A percentile compares a stretch with the other conserved stretches of the same genome.
Evolutionary conservation across 2,797 vertebrate genomes (phyloP).

Genomic region (Perodicticus potto): DNA sequence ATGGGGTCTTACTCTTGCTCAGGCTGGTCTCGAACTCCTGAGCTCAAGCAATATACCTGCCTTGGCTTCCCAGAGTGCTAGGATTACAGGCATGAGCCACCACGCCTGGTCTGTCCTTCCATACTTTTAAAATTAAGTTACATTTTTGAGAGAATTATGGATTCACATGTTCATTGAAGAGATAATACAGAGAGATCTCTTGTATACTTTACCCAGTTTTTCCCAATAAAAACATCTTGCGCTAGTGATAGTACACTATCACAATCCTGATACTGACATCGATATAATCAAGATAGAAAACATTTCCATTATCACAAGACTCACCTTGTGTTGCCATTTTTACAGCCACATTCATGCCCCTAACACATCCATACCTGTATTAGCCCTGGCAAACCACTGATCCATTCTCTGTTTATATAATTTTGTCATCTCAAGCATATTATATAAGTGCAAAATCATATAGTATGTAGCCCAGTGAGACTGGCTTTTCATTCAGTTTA

Average conservation of each 20-base stretch:
- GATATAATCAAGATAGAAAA: not conserved
- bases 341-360: not conserved
- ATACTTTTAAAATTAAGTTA: not conserved
- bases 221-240: not conserved
- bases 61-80: too few species aligned
- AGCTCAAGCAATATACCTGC: too few species aligned
- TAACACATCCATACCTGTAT: not conserved
- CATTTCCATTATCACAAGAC: not conserved
- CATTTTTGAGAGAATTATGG: not conserved
- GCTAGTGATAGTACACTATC: not conserved
- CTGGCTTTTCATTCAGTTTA: not conserved
- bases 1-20: too few species aligned
- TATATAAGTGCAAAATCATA: not conserved
- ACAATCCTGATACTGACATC: not conserved
- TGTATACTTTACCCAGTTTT: too few species aligned
- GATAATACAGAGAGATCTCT: not conserved
- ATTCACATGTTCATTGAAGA: not conserved
- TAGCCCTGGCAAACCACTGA: not conserved
- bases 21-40: too few species aligned
- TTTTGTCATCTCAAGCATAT: constrained; percentile 1
- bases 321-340: not conserved
- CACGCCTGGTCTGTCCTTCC: not conserved
- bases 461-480: not conserved
- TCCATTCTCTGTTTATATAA: not conserved
- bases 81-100: too few species aligned